phyloP scores from a whole-genome alignment of 2,113 vertebrate species.

The Melanerpes formicivorus region DNA sequence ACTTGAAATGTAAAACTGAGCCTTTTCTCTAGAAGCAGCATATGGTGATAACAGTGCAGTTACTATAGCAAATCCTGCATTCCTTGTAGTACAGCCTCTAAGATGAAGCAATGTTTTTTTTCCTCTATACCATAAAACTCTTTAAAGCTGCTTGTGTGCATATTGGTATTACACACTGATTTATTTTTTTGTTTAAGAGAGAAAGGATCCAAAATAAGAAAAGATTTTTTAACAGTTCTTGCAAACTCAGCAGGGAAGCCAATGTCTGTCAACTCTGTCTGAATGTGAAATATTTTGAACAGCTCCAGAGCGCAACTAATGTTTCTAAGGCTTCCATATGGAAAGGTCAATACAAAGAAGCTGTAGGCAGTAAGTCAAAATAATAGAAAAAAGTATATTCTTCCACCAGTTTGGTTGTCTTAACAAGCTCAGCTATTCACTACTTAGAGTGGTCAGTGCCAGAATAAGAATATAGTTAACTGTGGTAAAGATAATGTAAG shows the following conservation, averaged over 20 bases:
- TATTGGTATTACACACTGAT: neutral
- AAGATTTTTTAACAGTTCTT: neutral
- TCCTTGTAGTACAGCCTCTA: neutral
- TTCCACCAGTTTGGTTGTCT: neutral
- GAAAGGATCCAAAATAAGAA: constrained; percentile 13
- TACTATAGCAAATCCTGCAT: neutral
- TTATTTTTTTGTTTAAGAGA: neutral
- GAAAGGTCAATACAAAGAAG: constrained; percentile 25
- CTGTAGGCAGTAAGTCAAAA: constrained; percentile 13
- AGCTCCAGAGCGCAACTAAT: neutral
- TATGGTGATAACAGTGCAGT: neutral
- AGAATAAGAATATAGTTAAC: neutral
- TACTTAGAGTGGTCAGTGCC: neutral
- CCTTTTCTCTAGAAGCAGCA: neutral
- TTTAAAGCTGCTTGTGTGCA: neutral
- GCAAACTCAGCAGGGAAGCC: constrained; percentile 3
- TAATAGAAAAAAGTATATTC: neutral
- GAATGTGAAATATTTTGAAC: constrained; percentile 29
- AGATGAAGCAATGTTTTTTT: neutral
- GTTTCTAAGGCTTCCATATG: constrained; percentile 17
- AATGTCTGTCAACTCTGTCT: constrained; percentile 28
- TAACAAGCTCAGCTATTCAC: neutral
- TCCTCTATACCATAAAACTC: neutral
- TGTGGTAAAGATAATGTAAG: neutral
- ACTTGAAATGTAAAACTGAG: neutral